These are phyloP conservation scores for Hemithea aestivaria DNA, from an alignment of 2,888 invertebrate species.

Conservation along the genomic window DNA sequence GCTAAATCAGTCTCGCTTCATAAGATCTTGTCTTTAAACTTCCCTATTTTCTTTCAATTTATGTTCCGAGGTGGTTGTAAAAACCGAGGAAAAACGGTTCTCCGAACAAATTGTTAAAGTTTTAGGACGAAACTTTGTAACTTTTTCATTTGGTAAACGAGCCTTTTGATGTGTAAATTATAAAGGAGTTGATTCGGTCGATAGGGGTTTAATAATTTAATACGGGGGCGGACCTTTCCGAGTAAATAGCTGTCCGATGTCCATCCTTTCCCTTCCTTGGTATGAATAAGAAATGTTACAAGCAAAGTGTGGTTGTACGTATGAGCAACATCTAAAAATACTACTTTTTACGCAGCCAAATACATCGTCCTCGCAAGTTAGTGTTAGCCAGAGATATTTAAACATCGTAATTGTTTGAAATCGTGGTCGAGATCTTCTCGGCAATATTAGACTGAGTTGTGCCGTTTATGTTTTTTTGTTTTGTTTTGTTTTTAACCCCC, in stretches of 20 bases:
- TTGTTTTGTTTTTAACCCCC: too few species aligned
- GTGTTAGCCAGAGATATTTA: too few species aligned
- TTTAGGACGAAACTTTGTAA: slow-evolving; percentile 12
- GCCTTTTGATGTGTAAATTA: slow-evolving; percentile 14
- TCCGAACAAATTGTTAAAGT: slow-evolving; percentile 24
- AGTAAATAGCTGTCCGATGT: slow-evolving; percentile 6
- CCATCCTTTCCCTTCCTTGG: too few species aligned
- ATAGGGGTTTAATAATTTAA: slow-evolving; percentile 27
- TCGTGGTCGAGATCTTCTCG: too few species aligned
- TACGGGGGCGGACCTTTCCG: slow-evolving; percentile 4
- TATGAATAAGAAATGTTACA: too few species aligned
- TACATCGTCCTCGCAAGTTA: too few species aligned
- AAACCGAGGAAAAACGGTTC: slow-evolving; percentile 19
- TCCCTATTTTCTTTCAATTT: slow-evolving; percentile 26
- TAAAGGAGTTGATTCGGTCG: slow-evolving; percentile 6
- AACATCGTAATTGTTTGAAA: too few species aligned
- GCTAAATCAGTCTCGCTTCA: slow-evolving; percentile 37
- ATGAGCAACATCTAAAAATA: too few species aligned
- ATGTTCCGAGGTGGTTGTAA: slow-evolving; percentile 21
- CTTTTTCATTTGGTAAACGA: slow-evolving; percentile 8
- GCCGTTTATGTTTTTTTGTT: too few species aligned
- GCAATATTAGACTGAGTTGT: too few species aligned
- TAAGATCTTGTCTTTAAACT: slow-evolving; percentile 23
- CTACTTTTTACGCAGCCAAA: too few species aligned
- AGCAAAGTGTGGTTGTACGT: too few species aligned